Conservation (phyloP, 2,797 vertebrate genomes). For the Schizopygopsis malacanthus region DNA sequence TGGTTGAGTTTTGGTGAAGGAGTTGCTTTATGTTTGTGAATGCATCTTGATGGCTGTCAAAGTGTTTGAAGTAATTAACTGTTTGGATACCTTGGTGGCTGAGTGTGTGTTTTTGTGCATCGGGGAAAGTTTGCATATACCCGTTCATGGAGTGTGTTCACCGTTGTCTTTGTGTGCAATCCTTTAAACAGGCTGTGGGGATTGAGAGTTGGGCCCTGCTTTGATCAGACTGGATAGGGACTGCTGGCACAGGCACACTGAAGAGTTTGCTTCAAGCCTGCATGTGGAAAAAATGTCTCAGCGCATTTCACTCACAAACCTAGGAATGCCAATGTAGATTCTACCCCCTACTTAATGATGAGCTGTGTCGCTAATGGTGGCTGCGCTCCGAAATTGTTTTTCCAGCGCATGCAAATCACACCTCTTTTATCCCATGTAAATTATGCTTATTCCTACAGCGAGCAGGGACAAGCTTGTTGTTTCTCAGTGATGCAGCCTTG, state of each 20-base stretch:
- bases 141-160: neutral
- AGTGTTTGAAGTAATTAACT: conserved; percentile 21
- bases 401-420: conserved; percentile 31
- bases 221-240: conserved; percentile 56
- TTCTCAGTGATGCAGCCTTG: conserved; percentile 20
- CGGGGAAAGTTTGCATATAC: neutral
- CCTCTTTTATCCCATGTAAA: conserved; percentile 22
- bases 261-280: conserved; percentile 35
- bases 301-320: conserved; percentile 2
- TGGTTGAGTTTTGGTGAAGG: neutral
- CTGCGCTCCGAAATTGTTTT: conserved; percentile 1
- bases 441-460: conserved; percentile 15
- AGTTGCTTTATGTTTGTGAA: neutral
- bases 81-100: neutral
- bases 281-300: conserved; percentile 31
- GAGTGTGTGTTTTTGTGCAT: conserved; percentile 14
- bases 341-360: conserved; percentile 13
- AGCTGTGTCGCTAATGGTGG: conserved; percentile 29
- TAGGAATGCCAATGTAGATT: conserved; percentile 3
- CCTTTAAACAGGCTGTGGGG: conserved; percentile 52
- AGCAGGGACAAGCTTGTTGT: conserved; percentile 9
- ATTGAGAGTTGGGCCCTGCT: conserved; percentile 51
- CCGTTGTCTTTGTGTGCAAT: conserved; percentile 28
- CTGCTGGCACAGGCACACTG: conserved; percentile 34
- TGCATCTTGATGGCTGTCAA: conserved; percentile 8